Percentiles rank a stretch among this genome's conserved stretches.
Evolutionary conservation across 2,888 invertebrate genomes (phyloP).

Genomic region (Netelia virgata): DNA sequence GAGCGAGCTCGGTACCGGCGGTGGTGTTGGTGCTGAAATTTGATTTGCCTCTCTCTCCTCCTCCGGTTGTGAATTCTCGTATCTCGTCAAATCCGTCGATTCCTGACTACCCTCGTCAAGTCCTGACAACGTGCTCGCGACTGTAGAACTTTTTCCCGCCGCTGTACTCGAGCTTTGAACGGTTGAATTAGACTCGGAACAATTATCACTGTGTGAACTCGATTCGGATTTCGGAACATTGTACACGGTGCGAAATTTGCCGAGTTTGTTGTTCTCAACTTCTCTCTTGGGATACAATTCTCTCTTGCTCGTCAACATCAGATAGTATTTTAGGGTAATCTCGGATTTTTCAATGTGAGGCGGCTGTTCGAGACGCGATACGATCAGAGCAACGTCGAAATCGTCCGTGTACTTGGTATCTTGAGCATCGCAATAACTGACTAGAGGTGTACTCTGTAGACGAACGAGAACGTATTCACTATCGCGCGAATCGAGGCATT

Average conservation of each 20-base stretch:
- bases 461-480: constrained; percentile 89
- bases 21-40: constrained; percentile 80
- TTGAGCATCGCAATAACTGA: constrained; percentile 87
- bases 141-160: constrained; percentile 61
- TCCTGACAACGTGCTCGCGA: constrained; percentile 62
- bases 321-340: constrained; percentile 82
- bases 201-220: constrained; percentile 77
- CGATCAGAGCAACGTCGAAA: constrained; percentile 89
- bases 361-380: constrained; percentile 86
- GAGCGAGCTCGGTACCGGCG: constrained; percentile 82
- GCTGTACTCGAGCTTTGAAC: constrained; percentile 34
- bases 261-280: constrained; percentile 87
- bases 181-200: constrained; percentile 74
- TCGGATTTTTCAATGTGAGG: constrained; percentile 77
- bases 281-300: constrained; percentile 88
- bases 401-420: constrained; percentile 88
- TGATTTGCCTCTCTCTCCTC: constrained; percentile 70
- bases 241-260: constrained; percentile 88
- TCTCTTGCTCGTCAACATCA: constrained; percentile 83
- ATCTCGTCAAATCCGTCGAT: constrained; percentile 48
- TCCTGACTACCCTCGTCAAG: constrained; percentile 61
- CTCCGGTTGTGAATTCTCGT: constrained; percentile 52
- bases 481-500: constrained; percentile 82
- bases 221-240: constrained; percentile 80
- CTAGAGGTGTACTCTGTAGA: constrained; percentile 86